These are phyloP conservation scores for Phanerotoma sp. DNA, from an alignment of 2,888 invertebrate species.

Conservation along the genomic window DNA sequence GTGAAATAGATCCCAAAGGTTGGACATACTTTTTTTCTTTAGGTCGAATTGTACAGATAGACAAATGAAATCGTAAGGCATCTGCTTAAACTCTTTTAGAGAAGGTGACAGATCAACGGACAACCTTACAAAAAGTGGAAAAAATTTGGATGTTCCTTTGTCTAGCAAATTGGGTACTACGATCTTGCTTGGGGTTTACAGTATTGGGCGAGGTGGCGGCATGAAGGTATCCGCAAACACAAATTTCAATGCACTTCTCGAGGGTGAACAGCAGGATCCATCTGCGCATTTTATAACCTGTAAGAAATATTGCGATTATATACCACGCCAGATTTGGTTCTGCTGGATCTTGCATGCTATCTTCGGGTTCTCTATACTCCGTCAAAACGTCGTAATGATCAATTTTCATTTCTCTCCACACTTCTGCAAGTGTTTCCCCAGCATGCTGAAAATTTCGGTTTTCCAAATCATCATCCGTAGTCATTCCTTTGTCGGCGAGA, in stretches of 20 bases:
- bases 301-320: constrained; percentile 37
- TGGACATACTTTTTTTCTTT: background rate
- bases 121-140: constrained; percentile 13
- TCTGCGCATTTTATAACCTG: constrained; percentile 33
- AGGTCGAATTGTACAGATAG: background rate
- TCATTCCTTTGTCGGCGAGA: constrained; percentile 39
- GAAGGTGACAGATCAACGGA: background rate
- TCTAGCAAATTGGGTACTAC: background rate
- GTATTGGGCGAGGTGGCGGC: constrained; percentile 14
- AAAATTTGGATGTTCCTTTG: constrained; percentile 9
- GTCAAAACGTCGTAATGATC: constrained; percentile 36
- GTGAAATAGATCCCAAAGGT: constrained; percentile 15
- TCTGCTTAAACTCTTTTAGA: background rate
- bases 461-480: constrained; percentile 46
- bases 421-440: constrained; percentile 44
- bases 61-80: constrained; percentile 2
- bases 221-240: constrained; percentile 13
- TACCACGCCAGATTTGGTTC: constrained; percentile 18
- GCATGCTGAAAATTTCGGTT: constrained; percentile 46
- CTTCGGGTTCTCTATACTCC: constrained; percentile 23
- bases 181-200: background rate
- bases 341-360: background rate
- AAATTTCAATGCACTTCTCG: constrained; percentile 24
- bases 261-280: constrained; percentile 33
- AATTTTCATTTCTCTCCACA: constrained; percentile 43